Evolutionary conservation across 2,797 vertebrate species (phyloP).

Genomic region (Champsocephalus esox): DNA sequence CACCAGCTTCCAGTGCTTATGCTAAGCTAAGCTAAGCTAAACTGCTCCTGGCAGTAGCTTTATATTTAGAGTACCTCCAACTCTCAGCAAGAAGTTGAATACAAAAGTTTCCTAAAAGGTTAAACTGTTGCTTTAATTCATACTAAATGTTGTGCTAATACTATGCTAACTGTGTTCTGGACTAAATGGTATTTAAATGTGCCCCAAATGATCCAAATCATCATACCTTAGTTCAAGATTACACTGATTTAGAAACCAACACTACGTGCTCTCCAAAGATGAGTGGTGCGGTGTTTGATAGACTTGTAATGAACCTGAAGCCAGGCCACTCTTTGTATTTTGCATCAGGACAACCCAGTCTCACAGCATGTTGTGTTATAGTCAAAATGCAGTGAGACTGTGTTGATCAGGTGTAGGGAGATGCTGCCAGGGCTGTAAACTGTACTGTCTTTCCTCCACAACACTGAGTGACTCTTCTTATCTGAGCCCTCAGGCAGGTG

Average conservation of each 20-base stretch:
- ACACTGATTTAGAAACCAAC: neutral
- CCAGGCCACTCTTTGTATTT: slow-evolving; percentile 7
- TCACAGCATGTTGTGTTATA: no score
- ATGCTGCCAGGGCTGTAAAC: slow-evolving; percentile 1
- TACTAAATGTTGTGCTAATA: no score
- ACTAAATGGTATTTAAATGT: neutral
- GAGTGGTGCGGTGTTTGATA: neutral
- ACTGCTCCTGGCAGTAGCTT: neutral
- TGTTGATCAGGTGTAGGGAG: neutral
- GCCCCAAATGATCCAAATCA: neutral
- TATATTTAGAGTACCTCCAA: neutral
- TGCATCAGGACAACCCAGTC: neutral
- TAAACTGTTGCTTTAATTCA: neutral
- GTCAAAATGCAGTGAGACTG: no score
- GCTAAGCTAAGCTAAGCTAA: neutral
- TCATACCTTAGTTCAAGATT: neutral
- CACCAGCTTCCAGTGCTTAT: neutral
- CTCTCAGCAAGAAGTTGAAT: no score
- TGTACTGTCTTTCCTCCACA: slow-evolving; percentile 6
- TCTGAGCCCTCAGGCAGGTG: slow-evolving; percentile 41
- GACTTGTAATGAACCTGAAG: neutral
- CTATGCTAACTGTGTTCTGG: no score
- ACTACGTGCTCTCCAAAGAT: neutral
- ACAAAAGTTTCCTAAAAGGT: neutral
- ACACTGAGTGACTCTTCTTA: slow-evolving; percentile 42